Conservation (phyloP, 2,797 vertebrate species). For the Amazona ochrocephala region DNA sequence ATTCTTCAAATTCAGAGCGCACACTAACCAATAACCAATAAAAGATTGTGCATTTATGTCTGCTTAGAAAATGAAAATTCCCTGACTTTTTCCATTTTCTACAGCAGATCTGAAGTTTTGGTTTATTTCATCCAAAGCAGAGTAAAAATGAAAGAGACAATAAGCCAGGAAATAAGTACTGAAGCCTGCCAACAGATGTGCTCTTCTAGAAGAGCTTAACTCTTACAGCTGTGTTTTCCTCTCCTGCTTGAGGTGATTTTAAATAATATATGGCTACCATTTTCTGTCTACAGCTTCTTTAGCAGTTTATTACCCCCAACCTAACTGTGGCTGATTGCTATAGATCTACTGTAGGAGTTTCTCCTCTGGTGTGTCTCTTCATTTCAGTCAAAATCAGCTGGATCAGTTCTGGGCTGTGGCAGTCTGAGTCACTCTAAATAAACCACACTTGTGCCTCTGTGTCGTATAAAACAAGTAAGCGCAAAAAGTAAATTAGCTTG, state of each 20-base stretch:
- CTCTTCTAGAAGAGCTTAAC: not conserved
- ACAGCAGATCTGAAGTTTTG: not conserved
- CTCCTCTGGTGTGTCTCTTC: not conserved
- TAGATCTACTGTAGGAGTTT: not conserved
- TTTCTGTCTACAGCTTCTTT: not conserved
- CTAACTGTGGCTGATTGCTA: not conserved
- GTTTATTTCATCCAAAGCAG: not conserved
- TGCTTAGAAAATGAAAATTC: not conserved
- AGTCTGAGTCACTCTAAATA: not conserved
- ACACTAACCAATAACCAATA: not conserved
- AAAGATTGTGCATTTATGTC: not conserved
- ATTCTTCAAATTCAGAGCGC: not conserved
- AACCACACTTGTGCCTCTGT: rapidly evolving
- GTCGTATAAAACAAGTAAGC: not conserved
- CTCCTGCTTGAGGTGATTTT: not conserved
- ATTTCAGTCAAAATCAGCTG: not conserved
- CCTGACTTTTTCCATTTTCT: not conserved
- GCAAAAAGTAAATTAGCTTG: not conserved
- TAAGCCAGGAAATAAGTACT: not conserved
- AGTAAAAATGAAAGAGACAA: not conserved
- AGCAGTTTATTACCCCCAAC: not conserved
- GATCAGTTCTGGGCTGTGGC: not conserved
- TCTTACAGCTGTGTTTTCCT: not conserved
- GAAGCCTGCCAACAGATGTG: not conserved
- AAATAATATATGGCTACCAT: not conserved